Base-by-base conservation (phyloP, 2,797 vertebrate species). In the Lophius americanus region DNA sequence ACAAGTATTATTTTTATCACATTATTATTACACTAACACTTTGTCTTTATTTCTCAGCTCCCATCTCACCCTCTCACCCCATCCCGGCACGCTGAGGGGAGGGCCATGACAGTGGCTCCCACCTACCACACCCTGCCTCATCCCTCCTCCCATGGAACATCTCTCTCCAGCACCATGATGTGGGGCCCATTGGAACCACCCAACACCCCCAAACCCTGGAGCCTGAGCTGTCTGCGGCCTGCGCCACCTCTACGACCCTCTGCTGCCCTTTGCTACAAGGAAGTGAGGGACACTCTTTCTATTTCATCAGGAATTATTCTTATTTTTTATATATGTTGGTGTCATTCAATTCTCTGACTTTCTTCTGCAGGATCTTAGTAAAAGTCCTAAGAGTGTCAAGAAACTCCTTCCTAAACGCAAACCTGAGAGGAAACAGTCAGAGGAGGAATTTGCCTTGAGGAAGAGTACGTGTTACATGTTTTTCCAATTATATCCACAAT, bases 371-470 rank as follows among this genome's bases (percentile, higher is more conserved):
- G 98, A 99, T 86, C 95, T 99, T 53, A 99, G 97, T 90, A 99
- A 96, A 94, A 99, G 98, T 79, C 98, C 98, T 43, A 99, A 99
- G 94, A 98, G 95, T 74, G 96, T 97, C 93, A 99, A 99, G 88
- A 99, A 99, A 79, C 94, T 99, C 60, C 94, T 99, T 67, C 98
- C 97, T 1, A 99, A 99, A 70, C 96, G 98, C 59, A 99, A 98
- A 62, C 96, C 98, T 0, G 98, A 99, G 82, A 90, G 98, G 83
- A 99, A 99, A 79, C 97, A 97, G 11, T 99, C 98, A 0, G 98
- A 99, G 39, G 98, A 99, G 83, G 98, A 99, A 81, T 98, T 98
- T 83, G 95, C 97, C 48, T 83, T 96, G 89, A 95, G 98, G 79
- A 99, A 99, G 91, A 99, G 98, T 99, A 94, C 46, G 96, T 90